phyloP scores from a whole-genome alignment of 1,140 invertebrate species.

The Hyphantria cunea region DNA sequence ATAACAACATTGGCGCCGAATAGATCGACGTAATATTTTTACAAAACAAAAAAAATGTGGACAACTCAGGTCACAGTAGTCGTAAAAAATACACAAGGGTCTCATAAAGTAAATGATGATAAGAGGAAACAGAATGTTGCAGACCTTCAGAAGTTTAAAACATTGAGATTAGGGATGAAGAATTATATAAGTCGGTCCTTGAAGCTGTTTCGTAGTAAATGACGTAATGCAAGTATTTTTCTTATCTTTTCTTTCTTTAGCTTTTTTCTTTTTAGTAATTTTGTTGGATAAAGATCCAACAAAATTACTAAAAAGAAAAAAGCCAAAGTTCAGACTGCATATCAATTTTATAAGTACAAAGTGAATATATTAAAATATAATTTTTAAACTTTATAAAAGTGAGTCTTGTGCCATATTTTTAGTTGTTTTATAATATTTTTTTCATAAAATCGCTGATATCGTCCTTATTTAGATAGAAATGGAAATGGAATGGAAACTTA shows the following conservation, averaged over 20 bases:
- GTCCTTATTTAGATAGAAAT: no score
- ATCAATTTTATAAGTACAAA: no score
- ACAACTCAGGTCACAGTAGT: not conserved
- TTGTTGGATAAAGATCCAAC: no score
- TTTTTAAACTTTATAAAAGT: no score
- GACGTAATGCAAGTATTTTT: constrained; percentile 17
- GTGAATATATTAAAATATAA: no score
- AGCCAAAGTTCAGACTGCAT: no score
- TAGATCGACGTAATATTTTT: constrained; percentile 16
- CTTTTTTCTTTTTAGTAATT: no score
- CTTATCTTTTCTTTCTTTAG: constrained; percentile 5
- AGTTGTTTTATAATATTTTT: no score
- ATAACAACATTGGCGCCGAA: constrained; percentile 13
- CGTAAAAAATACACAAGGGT: not conserved
- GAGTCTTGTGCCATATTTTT: no score
- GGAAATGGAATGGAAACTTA: no score
- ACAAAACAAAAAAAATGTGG: constrained; percentile 15
- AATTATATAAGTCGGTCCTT: constrained; percentile 7
- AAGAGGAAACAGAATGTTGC: constrained; percentile 5
- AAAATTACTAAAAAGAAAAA: no score
- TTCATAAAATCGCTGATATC: no score
- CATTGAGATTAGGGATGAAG: constrained; percentile 17
- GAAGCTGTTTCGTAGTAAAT: constrained; percentile 6
- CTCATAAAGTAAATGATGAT: constrained; percentile 24
- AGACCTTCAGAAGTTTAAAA: constrained; percentile 7